Conservation (phyloP, 2,797 vertebrate species). For the Thunnus albacares region DNA sequence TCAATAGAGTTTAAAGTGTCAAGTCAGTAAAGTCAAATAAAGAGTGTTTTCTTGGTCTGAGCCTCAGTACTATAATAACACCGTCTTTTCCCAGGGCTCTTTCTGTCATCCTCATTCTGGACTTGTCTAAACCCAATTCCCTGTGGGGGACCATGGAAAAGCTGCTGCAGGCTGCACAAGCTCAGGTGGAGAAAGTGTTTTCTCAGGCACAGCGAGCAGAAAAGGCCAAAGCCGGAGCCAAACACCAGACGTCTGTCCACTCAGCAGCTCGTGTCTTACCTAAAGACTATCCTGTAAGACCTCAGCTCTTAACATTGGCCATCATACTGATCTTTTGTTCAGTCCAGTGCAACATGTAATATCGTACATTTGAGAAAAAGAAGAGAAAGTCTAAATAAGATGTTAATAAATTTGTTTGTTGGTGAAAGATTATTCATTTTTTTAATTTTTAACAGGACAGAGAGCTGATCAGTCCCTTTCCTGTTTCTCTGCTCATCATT, state of each 20-base stretch:
- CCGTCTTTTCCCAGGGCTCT: constrained; percentile 85
- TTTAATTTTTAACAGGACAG: constrained; percentile 88
- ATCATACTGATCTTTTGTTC: neutral
- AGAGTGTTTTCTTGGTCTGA: neutral
- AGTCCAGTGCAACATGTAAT: neutral
- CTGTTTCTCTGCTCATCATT: constrained; percentile 93
- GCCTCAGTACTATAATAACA: neutral
- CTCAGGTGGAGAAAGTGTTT: constrained; percentile 87
- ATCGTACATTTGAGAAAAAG: neutral
- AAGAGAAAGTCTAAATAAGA: neutral
- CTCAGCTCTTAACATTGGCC: neutral
- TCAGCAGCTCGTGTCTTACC: constrained; percentile 82
- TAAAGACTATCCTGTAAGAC: constrained; percentile 94
- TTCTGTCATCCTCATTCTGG: constrained; percentile 92
- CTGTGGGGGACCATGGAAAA: constrained; percentile 94
- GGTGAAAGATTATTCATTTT: neutral
- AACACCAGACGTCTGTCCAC: constrained; percentile 80
- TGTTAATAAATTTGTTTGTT: no score
- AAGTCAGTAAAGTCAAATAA: neutral
- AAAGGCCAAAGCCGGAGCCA: constrained; percentile 81
- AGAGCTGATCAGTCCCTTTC: constrained; percentile 94
- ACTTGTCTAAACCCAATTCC: constrained; percentile 92
- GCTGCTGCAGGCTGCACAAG: constrained; percentile 88
- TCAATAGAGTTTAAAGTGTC: neutral
- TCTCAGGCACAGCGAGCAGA: constrained; percentile 82